Percentiles rank a stretch among this genome's conserved stretches.
These are phyloP conservation scores for Protomyctophum bolini DNA, from an alignment of 2,113 vertebrate species.

Conservation along the genomic window DNA sequence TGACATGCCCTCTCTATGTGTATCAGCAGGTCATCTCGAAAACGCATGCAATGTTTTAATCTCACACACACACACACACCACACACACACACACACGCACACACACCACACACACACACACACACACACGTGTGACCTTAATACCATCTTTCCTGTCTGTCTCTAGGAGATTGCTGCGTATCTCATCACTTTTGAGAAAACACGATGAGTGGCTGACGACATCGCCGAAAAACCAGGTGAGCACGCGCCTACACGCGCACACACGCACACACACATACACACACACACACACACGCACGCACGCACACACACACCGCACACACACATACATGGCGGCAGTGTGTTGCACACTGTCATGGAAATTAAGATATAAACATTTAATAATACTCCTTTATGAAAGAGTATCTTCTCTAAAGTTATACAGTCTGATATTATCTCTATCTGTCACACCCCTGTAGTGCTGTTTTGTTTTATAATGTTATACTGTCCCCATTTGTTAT, in stretches of 20 bases:
- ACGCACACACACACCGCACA: background rate
- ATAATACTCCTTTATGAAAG: too few species aligned
- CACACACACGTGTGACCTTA: conserved; percentile 38
- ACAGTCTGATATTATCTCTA: too few species aligned
- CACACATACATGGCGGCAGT: background rate
- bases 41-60: conserved; percentile 71
- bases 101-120: background rate
- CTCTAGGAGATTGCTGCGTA: conserved; percentile 82
- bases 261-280: background rate
- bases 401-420: too few species aligned
- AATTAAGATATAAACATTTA: too few species aligned
- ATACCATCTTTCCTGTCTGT: conserved; percentile 54
- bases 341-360: too few species aligned
- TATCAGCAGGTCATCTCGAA: conserved; percentile 73
- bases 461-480: too few species aligned
- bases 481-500: too few species aligned
- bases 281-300: background rate
- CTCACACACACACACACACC: conserved; percentile 26
- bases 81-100: background rate
- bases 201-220: conserved; percentile 84
- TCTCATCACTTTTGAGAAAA: conserved; percentile 84
- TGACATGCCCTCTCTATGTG: conserved; percentile 59
- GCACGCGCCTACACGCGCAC: conserved; percentile 28
- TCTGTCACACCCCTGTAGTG: too few species aligned
- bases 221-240: conserved; percentile 83